A percentile compares a stretch with the other conserved stretches of the same genome.
phyloP scores from a whole-genome alignment of 1,140 invertebrate species.

The Trypoxylus dichotomus region DNA sequence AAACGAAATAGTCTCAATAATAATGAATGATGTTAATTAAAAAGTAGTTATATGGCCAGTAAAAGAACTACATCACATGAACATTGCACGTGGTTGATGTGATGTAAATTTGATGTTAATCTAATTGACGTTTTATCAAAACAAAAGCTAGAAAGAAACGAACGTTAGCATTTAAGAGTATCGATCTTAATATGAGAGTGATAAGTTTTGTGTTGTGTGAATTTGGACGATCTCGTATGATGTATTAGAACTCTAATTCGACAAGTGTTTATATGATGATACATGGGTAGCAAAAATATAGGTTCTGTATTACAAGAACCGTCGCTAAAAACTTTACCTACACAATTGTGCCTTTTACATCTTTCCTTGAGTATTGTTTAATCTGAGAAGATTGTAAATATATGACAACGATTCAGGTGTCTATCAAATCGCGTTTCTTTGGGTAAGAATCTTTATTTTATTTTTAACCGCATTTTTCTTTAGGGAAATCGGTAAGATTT shows the following conservation, averaged over 20 bases:
- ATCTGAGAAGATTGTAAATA: conserved; percentile 13
- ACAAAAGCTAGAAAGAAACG: not conserved
- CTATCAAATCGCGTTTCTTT: conserved; percentile 25
- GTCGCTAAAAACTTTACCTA: not conserved
- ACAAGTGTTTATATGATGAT: conserved; percentile 11
- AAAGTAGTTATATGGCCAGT: conserved; percentile 5
- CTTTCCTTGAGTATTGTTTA: not conserved
- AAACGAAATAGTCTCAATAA: no score
- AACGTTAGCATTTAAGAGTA: conserved; percentile 14
- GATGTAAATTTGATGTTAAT: conserved; percentile 23
- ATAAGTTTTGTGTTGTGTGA: conserved; percentile 39
- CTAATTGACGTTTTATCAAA: conserved; percentile 11
- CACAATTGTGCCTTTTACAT: not conserved
- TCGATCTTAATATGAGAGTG: conserved; percentile 21
- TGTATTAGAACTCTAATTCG: conserved; percentile 4
- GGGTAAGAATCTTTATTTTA: conserved; percentile 34
- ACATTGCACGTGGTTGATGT: conserved; percentile 22
- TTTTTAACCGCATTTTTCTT: conserved; percentile 27
- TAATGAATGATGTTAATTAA: not conserved
- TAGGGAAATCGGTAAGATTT: conserved; percentile 36
- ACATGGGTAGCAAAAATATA: not conserved
- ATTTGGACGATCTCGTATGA: not conserved
- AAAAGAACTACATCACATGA: conserved; percentile 26
- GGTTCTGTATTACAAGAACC: conserved; percentile 4
- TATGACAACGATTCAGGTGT: conserved; percentile 18